Conservation (phyloP, 2,113 vertebrate genomes). For the Colossoma macropomum region DNA sequence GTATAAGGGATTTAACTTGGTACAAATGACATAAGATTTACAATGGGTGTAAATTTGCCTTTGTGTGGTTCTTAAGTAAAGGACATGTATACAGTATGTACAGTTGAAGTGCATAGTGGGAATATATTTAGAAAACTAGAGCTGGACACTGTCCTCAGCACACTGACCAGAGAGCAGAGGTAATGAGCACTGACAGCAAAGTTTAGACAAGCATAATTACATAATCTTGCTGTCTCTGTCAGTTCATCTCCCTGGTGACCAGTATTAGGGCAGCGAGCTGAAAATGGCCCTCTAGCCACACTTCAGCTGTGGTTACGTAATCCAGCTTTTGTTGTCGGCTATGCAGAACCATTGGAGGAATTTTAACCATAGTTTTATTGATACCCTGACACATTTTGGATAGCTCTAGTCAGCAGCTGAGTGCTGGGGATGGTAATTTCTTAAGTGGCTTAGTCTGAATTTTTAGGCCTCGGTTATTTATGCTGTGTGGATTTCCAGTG, state of each 20-base stretch:
- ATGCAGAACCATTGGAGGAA: constrained; percentile 39
- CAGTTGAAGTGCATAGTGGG: too few species aligned
- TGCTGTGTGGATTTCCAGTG: not conserved
- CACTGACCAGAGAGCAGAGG: constrained; percentile 20
- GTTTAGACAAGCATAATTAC: constrained; percentile 57
- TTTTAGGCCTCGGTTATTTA: not conserved
- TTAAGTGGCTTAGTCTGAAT: not conserved
- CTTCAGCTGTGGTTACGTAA: constrained; percentile 63
- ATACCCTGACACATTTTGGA: not conserved
- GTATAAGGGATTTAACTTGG: too few species aligned
- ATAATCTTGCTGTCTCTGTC: constrained; percentile 48
- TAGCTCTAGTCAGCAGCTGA: not conserved
- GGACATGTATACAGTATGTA: too few species aligned
- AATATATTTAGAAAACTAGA: not conserved
- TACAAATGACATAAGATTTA: too few species aligned
- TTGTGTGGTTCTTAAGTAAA: too few species aligned
- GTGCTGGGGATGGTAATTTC: not conserved
- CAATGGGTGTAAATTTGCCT: too few species aligned
- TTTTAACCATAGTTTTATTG: constrained; percentile 33
- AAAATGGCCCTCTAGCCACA: not conserved
- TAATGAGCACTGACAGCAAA: constrained; percentile 57
- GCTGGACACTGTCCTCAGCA: not conserved
- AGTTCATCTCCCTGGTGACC: constrained; percentile 39
- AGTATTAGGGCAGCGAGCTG: constrained; percentile 4
- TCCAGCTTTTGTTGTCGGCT: constrained; percentile 46